Base-by-base conservation (phyloP, 2,797 vertebrate species). In the Decapterus maruadsi region DNA sequence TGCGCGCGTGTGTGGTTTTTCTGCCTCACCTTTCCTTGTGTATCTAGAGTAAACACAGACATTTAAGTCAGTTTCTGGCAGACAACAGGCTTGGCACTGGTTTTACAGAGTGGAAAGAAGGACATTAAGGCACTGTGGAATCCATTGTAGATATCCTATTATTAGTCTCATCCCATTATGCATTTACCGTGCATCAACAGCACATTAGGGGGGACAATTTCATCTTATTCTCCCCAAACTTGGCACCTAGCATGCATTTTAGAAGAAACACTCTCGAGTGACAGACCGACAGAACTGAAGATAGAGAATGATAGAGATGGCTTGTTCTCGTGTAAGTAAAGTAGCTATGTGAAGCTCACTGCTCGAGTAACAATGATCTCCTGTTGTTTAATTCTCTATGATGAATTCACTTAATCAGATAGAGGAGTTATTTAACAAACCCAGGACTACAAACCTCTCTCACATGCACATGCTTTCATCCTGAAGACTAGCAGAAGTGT, bases 91-190 rank as follows among this genome's bases (percentile, higher is more conserved):
- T 75, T 74, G 75, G 66, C 80, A 65, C 45, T 66, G 51, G 59
- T 75, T 82, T 69, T 75, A 74, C 53, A 65, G 46, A 22, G 64
- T n/a, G 56, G 7, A 82, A 53, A 42, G 38, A 68, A 81, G 70
- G 43, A 76, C 80, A 78, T 72, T 65, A 84, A 84, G 51, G 58
- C 43, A 0, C 55, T 19, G 31, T 70, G 48, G 68, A 66, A 76
- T 67, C 78, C 43, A 73, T 63, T 76, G 70, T 80, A 72, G 48
- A 71, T 71, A 66, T 89, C 73, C 65, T 81, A 82, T 86, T 87
- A 90, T 86, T 81, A 81, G 68, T 75, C 61, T 80, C 70, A 73
- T 84, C 50, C 61, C 36, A 80, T 84, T 81, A 79, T 77, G 50
- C 53, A 68, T 87, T 83, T 72, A 80, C 53, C 60, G 77, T 80